These are phyloP conservation scores for Lordiphosa mommai DNA, from an alignment of 1,140 invertebrate genomes.

Conservation along the genomic window DNA sequence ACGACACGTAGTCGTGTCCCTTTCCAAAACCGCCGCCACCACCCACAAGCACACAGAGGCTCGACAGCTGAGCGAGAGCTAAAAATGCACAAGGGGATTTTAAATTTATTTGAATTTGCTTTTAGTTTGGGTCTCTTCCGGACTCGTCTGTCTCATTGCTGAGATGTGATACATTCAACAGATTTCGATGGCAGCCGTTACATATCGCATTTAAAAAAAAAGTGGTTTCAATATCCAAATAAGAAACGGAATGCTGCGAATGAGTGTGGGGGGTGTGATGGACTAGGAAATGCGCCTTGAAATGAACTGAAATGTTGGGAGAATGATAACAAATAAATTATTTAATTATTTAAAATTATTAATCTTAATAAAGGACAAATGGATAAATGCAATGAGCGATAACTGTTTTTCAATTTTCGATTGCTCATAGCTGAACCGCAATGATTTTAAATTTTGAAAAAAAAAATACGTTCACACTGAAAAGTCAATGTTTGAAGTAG, in stretches of 20 bases:
- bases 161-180: conserved; percentile 59
- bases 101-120: conserved; percentile 79
- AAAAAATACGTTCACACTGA: no score
- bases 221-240: conserved; percentile 63
- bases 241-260: neutral
- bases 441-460: no score
- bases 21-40: conserved; percentile 1
- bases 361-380: no score
- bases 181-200: conserved; percentile 74
- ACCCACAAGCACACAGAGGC: conserved; percentile 4
- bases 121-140: conserved; percentile 58
- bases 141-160: conserved; percentile 19
- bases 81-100: conserved; percentile 78
- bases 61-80: conserved; percentile 44
- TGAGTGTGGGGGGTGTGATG: neutral
- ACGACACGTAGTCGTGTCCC: conserved; percentile 54
- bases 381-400: no score
- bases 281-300: conserved; percentile 1
- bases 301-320: neutral
- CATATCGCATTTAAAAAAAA: conserved; percentile 73
- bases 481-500: no score
- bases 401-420: no score
- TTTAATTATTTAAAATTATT: neutral
- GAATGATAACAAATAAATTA: neutral
- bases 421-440: no score